Evolutionary conservation across 1,140 invertebrate genomes (phyloP).

Genomic region (Lepidurus apus): DNA sequence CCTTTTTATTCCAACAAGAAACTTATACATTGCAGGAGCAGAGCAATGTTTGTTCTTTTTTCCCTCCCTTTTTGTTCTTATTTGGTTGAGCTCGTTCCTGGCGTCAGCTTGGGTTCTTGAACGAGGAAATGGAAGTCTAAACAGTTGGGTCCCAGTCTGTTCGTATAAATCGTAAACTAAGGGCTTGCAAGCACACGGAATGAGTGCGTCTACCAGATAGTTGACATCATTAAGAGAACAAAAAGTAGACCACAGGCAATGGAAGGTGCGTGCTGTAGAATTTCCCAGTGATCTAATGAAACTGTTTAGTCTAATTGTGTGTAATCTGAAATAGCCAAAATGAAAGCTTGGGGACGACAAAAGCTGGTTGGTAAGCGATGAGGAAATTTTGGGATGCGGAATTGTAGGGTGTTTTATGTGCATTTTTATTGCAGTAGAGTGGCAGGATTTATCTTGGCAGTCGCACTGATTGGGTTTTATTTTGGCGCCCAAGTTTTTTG

Average conservation of each 20-base stretch:
- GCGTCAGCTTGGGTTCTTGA: not conserved
- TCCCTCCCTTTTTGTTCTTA: not conserved
- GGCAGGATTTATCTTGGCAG: not conserved
- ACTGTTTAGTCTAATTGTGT: no score
- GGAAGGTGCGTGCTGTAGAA: not conserved
- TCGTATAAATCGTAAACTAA: not conserved
- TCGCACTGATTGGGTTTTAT: constrained; percentile 15
- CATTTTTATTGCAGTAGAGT: not conserved
- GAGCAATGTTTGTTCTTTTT: not conserved
- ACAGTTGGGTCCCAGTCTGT: not conserved
- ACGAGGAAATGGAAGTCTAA: constrained; percentile 19
- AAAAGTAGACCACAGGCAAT: not conserved
- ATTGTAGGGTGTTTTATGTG: not conserved
- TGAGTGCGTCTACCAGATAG: not conserved
- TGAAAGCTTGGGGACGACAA: no score
- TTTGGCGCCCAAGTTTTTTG: constrained; percentile 18
- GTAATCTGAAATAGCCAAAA: no score
- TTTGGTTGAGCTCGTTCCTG: not conserved
- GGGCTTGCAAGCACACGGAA: not conserved
- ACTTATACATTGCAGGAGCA: not conserved
- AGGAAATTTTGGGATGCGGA: not conserved
- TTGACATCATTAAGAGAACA: not conserved
- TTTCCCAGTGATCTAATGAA: not conserved
- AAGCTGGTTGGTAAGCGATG: no score
- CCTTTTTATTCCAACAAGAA: not conserved